A percentile compares a stretch with the other conserved stretches of the same genome.
phyloP scores from a whole-genome alignment of 2,797 vertebrate species.

The Serranus cabrilla region DNA sequence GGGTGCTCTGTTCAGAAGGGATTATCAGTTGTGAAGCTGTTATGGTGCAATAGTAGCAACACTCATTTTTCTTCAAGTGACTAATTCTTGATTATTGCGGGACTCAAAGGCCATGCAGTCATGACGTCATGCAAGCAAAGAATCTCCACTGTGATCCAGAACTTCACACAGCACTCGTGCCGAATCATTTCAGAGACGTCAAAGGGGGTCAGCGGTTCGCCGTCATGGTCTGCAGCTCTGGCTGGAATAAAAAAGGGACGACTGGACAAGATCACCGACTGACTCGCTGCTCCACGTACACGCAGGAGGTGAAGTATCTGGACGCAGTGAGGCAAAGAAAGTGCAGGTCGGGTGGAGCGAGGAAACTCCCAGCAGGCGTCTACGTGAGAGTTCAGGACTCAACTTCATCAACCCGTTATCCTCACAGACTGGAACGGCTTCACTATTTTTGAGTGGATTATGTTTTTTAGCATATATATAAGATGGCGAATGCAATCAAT shows the following conservation, averaged over 20 bases:
- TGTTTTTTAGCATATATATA: slow-evolving; percentile 74
- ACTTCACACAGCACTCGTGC: slow-evolving; percentile 58
- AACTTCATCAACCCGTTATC: slow-evolving; percentile 36
- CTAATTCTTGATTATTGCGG: slow-evolving; percentile 42
- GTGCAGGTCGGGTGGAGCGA: slow-evolving; percentile 24
- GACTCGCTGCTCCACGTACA: slow-evolving; percentile 48
- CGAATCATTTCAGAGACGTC: slow-evolving; percentile 32
- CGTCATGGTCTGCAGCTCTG: slow-evolving; percentile 28
- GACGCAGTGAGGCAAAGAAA: slow-evolving; percentile 25
- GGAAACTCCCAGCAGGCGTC: slow-evolving; percentile 12
- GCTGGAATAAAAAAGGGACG: slow-evolving; percentile 58
- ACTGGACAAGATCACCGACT: slow-evolving; percentile 53
- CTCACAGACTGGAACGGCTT: slow-evolving; percentile 73
- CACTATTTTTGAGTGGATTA: slow-evolving; percentile 80
- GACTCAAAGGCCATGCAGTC: slow-evolving; percentile 44
- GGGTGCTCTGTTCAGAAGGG: slow-evolving; percentile 45
- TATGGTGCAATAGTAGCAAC: slow-evolving; percentile 82
- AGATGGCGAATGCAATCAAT: slow-evolving; percentile 87
- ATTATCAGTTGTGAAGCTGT: slow-evolving; percentile 67
- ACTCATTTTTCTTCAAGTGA: slow-evolving; percentile 41
- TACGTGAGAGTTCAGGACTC: slow-evolving; percentile 36
- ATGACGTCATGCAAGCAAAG: slow-evolving; percentile 49
- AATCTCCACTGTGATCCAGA: slow-evolving; percentile 62
- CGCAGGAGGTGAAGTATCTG: slow-evolving; percentile 22
- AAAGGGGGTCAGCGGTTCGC: slow-evolving; percentile 13